Evolutionary conservation across 2,888 invertebrate genomes (phyloP).

Genomic region (Lithophane ornitopus): DNA sequence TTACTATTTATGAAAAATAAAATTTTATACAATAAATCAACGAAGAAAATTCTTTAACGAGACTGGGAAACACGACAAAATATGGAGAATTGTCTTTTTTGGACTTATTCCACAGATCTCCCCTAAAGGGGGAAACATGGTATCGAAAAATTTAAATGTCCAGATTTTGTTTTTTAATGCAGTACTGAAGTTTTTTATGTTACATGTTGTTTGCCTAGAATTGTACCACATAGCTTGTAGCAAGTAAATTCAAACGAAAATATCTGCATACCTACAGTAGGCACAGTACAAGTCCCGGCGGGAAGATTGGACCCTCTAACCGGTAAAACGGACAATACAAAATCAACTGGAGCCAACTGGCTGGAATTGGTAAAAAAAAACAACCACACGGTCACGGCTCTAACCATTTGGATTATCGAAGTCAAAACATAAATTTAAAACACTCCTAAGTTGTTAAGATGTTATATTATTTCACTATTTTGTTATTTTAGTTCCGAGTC

Average conservation of each 20-base stretch:
- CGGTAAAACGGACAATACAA: conserved; percentile 31
- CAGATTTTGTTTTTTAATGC: no score
- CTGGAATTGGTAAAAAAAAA: conserved; percentile 23
- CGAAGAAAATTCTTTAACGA: no score
- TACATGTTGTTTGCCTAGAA: background rate
- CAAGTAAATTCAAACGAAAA: conserved; percentile 9
- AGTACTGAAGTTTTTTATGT: no score
- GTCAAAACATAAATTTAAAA: background rate
- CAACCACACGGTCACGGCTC: conserved; percentile 7
- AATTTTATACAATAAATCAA: no score
- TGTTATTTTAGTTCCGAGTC: background rate
- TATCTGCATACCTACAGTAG: background rate
- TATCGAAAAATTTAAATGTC: no score
- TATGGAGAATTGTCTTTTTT: no score
- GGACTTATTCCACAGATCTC: no score
- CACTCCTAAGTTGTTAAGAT: background rate
- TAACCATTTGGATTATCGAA: conserved; percentile 13
- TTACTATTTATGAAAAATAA: no score
- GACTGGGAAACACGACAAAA: no score
- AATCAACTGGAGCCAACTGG: conserved; percentile 42
- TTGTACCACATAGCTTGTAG: background rate
- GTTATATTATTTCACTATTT: background rate
- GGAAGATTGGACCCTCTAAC: conserved; percentile 32
- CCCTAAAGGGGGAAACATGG: no score
- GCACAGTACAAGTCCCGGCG: background rate